phyloP scores from a whole-genome alignment of 2,888 invertebrate genomes.

The Trissolcus brochymenae region DNA sequence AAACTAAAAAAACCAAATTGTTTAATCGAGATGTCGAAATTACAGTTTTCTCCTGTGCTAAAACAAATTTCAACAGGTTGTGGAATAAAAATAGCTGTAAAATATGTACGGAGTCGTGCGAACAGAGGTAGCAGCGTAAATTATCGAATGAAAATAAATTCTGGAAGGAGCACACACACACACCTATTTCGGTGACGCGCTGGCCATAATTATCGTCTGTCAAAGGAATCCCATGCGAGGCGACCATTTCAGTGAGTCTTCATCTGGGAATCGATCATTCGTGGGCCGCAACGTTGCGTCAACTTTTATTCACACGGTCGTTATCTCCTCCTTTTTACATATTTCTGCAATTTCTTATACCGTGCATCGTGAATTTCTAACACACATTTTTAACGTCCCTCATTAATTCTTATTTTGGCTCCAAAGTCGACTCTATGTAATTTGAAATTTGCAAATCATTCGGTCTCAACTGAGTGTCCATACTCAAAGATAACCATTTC shows the following conservation, averaged over 20 bases:
- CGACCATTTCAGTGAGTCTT: slow-evolving; percentile 37
- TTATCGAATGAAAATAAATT: slow-evolving; percentile 50
- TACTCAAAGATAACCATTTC: too few relatives aligned
- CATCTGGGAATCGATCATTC: slow-evolving; percentile 45
- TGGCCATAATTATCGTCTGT: slow-evolving; percentile 50
- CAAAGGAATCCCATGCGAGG: slow-evolving; percentile 45
- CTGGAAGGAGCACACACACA: slow-evolving; percentile 34
- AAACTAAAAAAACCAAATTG: not conserved
- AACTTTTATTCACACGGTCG: slow-evolving; percentile 48
- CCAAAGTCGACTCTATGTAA: slow-evolving; percentile 4
- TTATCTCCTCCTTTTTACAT: slow-evolving; percentile 47
- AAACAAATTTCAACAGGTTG: slow-evolving; percentile 24
- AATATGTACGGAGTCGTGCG: slow-evolving; percentile 38
- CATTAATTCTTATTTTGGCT: slow-evolving; percentile 30
- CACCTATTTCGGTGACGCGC: slow-evolving; percentile 39
- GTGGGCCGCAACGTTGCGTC: slow-evolving; percentile 39
- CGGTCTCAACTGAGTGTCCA: too few relatives aligned
- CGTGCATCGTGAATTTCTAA: slow-evolving; percentile 42
- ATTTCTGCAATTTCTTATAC: slow-evolving; percentile 48
- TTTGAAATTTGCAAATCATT: not conserved
- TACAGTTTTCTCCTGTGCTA: too few relatives aligned
- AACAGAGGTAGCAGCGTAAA: slow-evolving; percentile 50
- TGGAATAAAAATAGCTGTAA: slow-evolving; percentile 4
- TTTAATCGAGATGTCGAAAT: not conserved
- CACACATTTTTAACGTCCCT: slow-evolving; percentile 5